Base-by-base conservation (phyloP, 2,113 vertebrate genomes). In the Prunella fulvescens region DNA sequence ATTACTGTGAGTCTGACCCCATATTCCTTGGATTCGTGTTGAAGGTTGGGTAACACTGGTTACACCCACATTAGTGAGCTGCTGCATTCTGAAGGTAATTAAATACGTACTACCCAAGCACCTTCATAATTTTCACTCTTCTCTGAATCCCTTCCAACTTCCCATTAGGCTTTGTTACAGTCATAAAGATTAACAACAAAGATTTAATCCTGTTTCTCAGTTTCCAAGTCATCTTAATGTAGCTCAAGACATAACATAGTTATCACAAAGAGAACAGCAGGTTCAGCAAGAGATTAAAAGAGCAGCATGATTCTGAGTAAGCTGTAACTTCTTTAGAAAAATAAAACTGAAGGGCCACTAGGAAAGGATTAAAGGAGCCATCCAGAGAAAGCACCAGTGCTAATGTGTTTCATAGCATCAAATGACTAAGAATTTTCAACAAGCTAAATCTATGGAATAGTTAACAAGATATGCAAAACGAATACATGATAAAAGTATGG, bases 201-300 rank as follows among this genome's bases (percentile, higher is more conserved):
- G 62, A 56, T 86, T 93, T 96, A 95, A 82, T 93, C 74, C 51
- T 92, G 47, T 87, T 92, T 88, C 66, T 90, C 61, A 50, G 7
- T 72, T 94, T 93, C 50, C 60, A 76, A 91, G 71, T 78, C 47
- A 72, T 83, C 48, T 76, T 83, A 82, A 67, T 60, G 64, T 90
- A 70, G 82, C 53, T 86, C 37, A 83, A 79, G 72, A 91, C 45
- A 65, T 71, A 86, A 90, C 67, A 56, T 15, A 62, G 26, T 35
- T 70, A 77, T 90, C 66, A 18, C 14, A 15, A 84, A 86, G 37
- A 71, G 76, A 92, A 85, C 45, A 92, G 74, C 26, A 33, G 85
- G 66, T 76, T 73, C 71, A 73, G 50, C 31, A 89, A 77, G 37
- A 92, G 62, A 71, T 93, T 90, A 61, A 69, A 60, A 76, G 48